phyloP scores from a whole-genome alignment of 2,797 vertebrate genomes.

The Microhierax caerulescens region DNA sequence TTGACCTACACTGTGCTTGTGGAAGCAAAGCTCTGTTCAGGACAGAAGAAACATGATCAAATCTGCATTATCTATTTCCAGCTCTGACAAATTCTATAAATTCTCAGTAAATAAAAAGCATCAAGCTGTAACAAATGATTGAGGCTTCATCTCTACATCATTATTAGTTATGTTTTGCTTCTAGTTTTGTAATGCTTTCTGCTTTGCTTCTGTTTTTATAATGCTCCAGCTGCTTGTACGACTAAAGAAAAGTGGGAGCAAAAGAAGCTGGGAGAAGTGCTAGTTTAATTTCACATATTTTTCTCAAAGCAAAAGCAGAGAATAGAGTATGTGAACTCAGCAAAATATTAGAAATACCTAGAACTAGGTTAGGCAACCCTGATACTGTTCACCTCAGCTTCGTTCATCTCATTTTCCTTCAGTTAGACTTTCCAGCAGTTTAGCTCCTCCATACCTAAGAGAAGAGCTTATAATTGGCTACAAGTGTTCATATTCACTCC shows the following conservation, averaged over 20 bases:
- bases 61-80: neutral
- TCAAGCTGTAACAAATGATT: neutral
- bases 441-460: neutral
- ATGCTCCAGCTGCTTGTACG: neutral
- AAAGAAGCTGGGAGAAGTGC: neutral
- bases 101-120: neutral
- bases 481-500: neutral
- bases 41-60: neutral
- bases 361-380: neutral
- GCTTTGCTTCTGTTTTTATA: neutral
- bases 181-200: neutral
- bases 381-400: neutral
- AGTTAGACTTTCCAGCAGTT: neutral
- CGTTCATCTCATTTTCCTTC: neutral
- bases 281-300: neutral
- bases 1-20: neutral
- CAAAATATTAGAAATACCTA: neutral
- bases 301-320: neutral
- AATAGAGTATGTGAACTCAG: neutral
- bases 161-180: neutral
- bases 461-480: neutral
- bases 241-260: neutral
- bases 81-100: neutral
- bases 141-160: neutral
- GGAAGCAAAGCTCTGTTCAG: neutral